phyloP scores from a whole-genome alignment of 30 jellyfish, hydroid and myxozoan species.

The Sanderia malayensis region DNA sequence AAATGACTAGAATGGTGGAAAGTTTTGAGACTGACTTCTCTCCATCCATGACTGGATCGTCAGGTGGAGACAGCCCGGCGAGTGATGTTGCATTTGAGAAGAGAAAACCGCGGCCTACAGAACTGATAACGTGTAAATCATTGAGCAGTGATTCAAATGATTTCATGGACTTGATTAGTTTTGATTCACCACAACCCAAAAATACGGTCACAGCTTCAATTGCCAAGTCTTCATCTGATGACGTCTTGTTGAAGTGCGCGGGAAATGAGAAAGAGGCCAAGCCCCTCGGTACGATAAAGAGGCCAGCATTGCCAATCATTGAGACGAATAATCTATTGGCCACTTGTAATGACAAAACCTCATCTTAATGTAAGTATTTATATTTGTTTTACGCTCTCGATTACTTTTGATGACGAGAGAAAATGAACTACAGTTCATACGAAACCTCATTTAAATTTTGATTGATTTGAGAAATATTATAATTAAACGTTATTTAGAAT shows the following conservation, averaged over 20 bases:
- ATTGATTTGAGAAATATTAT: neutral
- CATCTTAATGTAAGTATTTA: neutral
- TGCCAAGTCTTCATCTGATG: constrained; percentile 7
- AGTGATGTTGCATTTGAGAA: constrained; percentile 6
- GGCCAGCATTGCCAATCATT: constrained; percentile 57
- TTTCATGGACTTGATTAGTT: constrained; percentile 44
- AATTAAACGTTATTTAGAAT: too few relatives aligned
- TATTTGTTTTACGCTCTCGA: too few relatives aligned
- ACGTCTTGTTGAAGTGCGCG: neutral
- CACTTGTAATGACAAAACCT: neutral
- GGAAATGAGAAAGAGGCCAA: neutral
- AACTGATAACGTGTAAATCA: constrained; percentile 22
- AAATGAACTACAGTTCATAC: neutral
- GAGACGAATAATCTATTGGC: constrained; percentile 37
- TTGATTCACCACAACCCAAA: constrained; percentile 4
- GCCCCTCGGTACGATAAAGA: constrained; percentile 30
- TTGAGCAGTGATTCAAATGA: constrained; percentile 45
- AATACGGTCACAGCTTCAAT: neutral
- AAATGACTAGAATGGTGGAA: constrained; percentile 44
- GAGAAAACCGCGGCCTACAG: constrained; percentile 1
- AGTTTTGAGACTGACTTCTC: constrained; percentile 18
- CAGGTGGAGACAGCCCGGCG: constrained; percentile 1
- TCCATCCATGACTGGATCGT: constrained; percentile 1
- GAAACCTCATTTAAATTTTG: neutral
- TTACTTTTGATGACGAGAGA: too few relatives aligned